These are phyloP conservation scores for Cyclura pinguis DNA, from an alignment of 2,797 vertebrate species.

Conservation along the genomic window DNA sequence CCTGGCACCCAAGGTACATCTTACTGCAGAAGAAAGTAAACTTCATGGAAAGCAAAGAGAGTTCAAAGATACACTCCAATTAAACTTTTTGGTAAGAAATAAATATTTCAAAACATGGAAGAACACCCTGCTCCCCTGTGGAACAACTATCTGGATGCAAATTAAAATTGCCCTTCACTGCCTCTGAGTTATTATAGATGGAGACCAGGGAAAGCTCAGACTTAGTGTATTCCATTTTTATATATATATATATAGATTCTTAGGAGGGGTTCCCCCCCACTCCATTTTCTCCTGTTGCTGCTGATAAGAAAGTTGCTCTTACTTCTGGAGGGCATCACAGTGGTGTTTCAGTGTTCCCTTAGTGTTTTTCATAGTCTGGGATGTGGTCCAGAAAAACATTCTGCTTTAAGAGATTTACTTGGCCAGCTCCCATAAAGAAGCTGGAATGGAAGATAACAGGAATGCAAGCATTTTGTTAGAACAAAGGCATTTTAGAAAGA, in stretches of 20 bases:
- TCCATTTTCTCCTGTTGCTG: conserved; percentile 38
- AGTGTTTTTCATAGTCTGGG: conserved; percentile 70
- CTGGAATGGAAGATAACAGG: conserved; percentile 33
- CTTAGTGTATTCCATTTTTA: conserved; percentile 52
- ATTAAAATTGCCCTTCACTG: conserved; percentile 15
- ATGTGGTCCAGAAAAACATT: conserved; percentile 67
- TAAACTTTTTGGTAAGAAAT: conserved; percentile 44
- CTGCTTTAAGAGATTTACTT: conserved; percentile 64
- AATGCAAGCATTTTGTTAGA: conserved; percentile 50
- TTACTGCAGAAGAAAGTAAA: not conserved
- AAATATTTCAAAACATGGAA: conserved; percentile 56
- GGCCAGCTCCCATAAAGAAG: conserved; percentile 62
- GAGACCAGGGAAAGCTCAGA: conserved; percentile 57
- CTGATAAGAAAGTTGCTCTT: conserved; percentile 61
- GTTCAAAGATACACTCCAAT: not conserved
- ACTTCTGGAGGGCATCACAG: conserved; percentile 57
- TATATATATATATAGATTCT: conserved; percentile 50
- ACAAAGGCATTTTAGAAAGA: conserved; percentile 54
- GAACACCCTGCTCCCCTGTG: conserved; percentile 44
- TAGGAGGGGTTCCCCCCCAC: not conserved
- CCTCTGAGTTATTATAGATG: conserved; percentile 37
- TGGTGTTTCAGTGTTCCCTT: conserved; percentile 60
- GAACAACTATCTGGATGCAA: conserved; percentile 30
- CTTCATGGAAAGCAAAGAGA: not conserved
- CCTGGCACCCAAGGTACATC: not conserved